phyloP scores from a whole-genome alignment of 2,888 invertebrate species.

The Neoascia interrupta region DNA sequence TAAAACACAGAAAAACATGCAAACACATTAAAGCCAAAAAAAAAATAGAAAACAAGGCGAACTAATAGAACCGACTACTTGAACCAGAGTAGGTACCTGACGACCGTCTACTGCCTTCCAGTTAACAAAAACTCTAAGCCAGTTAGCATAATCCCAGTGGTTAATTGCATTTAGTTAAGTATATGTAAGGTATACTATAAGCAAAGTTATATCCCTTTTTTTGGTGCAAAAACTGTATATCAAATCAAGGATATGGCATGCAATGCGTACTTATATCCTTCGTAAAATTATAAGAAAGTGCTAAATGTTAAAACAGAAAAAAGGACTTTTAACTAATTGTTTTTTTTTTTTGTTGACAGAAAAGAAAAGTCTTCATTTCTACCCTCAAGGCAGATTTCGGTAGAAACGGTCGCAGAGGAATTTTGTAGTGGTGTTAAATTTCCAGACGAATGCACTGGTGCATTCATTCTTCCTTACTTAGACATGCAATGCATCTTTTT shows the following conservation, averaged over 20 bases:
- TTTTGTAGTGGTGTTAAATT: slow-evolving; percentile 19
- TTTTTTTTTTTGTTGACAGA: not conserved
- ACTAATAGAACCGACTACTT: slow-evolving; percentile 36
- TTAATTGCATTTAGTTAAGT: slow-evolving; percentile 68
- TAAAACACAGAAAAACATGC: slow-evolving; percentile 59
- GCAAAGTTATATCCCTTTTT: not conserved
- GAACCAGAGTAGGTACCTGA: slow-evolving; percentile 12
- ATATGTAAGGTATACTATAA: too few species aligned
- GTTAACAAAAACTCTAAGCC: slow-evolving; percentile 52
- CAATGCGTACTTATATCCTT: not conserved
- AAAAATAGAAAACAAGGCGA: too few species aligned
- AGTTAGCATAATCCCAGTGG: slow-evolving; percentile 64
- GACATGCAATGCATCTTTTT: slow-evolving; percentile 4
- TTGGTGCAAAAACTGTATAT: slow-evolving; percentile 6
- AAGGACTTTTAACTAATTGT: too few species aligned
- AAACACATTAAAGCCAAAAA: slow-evolving; percentile 33
- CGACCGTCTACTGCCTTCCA: slow-evolving; percentile 51
- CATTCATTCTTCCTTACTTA: slow-evolving; percentile 8
- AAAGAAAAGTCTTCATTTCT: too few species aligned
- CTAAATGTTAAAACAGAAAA: too few species aligned
- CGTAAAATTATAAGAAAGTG: not conserved
- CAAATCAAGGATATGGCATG: not conserved
- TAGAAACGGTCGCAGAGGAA: not conserved
- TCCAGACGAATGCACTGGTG: slow-evolving; percentile 2
- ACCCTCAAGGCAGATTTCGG: not conserved